Evolutionary conservation across 2,113 vertebrate genomes (phyloP).

Genomic region (Arothron firmamentum): DNA sequence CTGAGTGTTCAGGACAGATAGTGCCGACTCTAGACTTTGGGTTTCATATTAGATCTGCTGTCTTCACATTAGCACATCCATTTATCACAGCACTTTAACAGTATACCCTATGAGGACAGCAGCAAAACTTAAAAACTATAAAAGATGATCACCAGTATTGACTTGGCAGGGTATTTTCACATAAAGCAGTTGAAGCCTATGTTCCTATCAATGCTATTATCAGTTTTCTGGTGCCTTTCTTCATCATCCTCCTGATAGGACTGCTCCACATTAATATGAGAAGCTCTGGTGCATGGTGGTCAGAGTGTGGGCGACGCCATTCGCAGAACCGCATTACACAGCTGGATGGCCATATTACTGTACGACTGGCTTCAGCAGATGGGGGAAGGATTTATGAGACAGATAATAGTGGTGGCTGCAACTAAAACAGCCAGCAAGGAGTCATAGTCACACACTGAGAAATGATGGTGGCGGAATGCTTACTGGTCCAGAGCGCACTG

Average conservation of each 20-base stretch:
- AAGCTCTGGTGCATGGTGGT: not conserved
- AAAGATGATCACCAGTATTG: not conserved
- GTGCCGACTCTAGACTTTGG: no score
- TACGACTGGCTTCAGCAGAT: constrained; percentile 15
- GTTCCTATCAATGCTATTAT: not conserved
- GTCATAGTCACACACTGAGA: not conserved
- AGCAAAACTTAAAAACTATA: not conserved
- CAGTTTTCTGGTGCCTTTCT: not conserved
- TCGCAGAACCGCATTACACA: constrained; percentile 18
- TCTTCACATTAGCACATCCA: not conserved
- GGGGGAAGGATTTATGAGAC: constrained; percentile 18
- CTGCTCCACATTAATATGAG: not conserved
- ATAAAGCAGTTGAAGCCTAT: constrained; percentile 6
- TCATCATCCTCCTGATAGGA: constrained; percentile 5
- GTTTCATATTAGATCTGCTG: not conserved
- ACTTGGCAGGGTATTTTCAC: constrained; percentile 5
- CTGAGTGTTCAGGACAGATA: no score
- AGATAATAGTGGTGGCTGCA: constrained; percentile 8
- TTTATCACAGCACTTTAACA: not conserved
- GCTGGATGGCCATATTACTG: constrained; percentile 8
- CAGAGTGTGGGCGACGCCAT: not conserved
- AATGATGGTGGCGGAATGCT: not conserved
- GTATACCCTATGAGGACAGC: not conserved
- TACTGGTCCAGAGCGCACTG: not conserved
- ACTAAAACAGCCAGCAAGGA: constrained; percentile 6